A percentile compares a stretch with the other conserved stretches of the same genome.
Evolutionary conservation across 2,888 invertebrate genomes (phyloP).

Genomic region (Thymelicus sylvestris): DNA sequence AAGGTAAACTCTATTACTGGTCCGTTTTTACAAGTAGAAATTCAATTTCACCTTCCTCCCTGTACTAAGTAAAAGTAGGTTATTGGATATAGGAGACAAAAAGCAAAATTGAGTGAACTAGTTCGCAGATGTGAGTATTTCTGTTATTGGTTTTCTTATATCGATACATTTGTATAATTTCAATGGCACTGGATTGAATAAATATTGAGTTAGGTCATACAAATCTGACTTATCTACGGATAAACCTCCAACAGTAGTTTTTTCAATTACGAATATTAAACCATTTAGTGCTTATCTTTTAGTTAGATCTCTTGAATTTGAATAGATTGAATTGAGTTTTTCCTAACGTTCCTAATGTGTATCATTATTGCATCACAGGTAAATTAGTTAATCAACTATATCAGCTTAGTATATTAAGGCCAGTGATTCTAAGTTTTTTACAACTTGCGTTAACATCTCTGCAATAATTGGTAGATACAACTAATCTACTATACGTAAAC

Average conservation of each 20-base stretch:
- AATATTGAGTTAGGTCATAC: not conserved
- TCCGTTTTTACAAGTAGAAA: slow-evolving; percentile 78
- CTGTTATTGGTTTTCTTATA: slow-evolving; percentile 31
- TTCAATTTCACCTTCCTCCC: slow-evolving; percentile 72
- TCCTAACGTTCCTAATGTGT: too few species aligned
- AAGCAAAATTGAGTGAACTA: slow-evolving; percentile 55
- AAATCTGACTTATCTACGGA: not conserved
- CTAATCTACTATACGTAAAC: too few species aligned
- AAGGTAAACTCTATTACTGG: slow-evolving; percentile 79
- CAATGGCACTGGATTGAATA: not conserved
- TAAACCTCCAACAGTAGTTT: not conserved
- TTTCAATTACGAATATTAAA: too few species aligned
- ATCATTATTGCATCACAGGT: too few species aligned
- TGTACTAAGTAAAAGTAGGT: slow-evolving; percentile 71
- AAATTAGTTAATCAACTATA: too few species aligned
- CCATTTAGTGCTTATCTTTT: too few species aligned
- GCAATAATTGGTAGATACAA: too few species aligned
- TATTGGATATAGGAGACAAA: slow-evolving; percentile 63
- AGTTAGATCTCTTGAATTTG: too few species aligned
- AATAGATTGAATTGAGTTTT: too few species aligned
- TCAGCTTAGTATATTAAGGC: too few species aligned
- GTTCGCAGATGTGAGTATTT: slow-evolving; percentile 26
- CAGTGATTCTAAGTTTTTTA: too few species aligned
- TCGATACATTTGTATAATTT: slow-evolving; percentile 19
- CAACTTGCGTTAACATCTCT: too few species aligned